phyloP scores from a whole-genome alignment of 2,113 vertebrate species.

The human region GRCh38 chr14:29905001-29905500 shows the following conservation, averaged over 20 bases:
- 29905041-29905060: background rate
- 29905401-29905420: background rate
- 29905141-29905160: background rate
- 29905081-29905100: background rate
- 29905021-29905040: background rate
- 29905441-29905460: background rate
- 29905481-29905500: too few relatives aligned
- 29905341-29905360: background rate
- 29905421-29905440: background rate
- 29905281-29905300: background rate
- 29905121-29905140: background rate
- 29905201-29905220: background rate
- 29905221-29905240: background rate
- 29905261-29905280: background rate
- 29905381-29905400: background rate
- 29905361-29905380: background rate
- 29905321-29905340: background rate
- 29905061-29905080: background rate
- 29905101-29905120: background rate
- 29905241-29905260: background rate
- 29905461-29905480: background rate
- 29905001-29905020: background rate
- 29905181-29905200: background rate
- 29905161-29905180: background rate
- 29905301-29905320: background rate